Percentiles rank a stretch among this genome's conserved stretches.
These are phyloP conservation scores for Cinclus cinclus DNA, from an alignment of 2,113 vertebrate genomes.

Conservation along the genomic window DNA sequence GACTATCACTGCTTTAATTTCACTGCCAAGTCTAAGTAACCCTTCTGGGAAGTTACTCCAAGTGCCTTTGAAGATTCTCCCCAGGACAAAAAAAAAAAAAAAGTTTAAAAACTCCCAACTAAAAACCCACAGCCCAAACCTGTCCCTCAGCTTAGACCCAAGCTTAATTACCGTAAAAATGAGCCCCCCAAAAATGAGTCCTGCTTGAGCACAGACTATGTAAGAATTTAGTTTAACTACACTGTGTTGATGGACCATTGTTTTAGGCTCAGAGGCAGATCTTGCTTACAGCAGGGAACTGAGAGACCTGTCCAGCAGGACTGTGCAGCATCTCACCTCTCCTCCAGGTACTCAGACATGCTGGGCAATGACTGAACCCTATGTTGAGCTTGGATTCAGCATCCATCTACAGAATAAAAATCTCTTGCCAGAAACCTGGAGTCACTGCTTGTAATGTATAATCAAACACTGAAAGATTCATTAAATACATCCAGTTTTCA, in stretches of 20 bases:
- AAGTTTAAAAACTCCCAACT: background rate
- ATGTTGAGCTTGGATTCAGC: background rate
- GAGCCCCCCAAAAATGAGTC: background rate
- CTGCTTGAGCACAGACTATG: background rate
- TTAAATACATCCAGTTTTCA: background rate
- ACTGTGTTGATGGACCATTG: background rate
- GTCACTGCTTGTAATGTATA: background rate
- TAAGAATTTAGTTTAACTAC: background rate
- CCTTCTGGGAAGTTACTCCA: background rate
- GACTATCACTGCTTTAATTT: background rate
- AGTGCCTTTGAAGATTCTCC: background rate
- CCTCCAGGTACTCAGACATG: background rate
- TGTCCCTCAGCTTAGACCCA: background rate
- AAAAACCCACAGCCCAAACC: background rate
- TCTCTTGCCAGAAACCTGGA: slow-evolving; percentile 12
- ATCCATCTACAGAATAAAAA: background rate
- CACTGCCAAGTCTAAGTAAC: background rate
- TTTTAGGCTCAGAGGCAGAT: background rate
- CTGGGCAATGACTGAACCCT: background rate
- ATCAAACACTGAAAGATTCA: background rate
- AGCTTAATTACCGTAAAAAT: background rate
- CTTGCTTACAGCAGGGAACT: background rate
- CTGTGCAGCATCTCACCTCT: background rate
- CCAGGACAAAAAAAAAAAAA: background rate
- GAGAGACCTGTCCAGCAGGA: background rate